Evolutionary conservation across 2,113 vertebrate genomes (phyloP).

Genomic region (Okapia johnstoni): DNA sequence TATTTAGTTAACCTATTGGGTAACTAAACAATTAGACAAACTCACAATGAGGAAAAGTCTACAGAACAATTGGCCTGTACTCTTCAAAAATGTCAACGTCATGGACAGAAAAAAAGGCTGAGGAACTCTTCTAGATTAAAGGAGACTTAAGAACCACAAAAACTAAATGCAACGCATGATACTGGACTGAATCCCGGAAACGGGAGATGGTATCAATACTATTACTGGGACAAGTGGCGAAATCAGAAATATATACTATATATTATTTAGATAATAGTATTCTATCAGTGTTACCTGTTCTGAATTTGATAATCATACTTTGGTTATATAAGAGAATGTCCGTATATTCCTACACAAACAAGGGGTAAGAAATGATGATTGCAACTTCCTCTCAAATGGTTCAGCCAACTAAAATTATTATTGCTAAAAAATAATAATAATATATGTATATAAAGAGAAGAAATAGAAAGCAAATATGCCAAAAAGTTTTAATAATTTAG

Average conservation of each 20-base stretch:
- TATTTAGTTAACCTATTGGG: not conserved
- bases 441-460: not conserved
- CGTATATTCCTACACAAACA: not conserved
- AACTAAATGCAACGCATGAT: not conserved
- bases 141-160: not conserved
- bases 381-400: not conserved
- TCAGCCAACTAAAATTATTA: not conserved
- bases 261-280: not conserved
- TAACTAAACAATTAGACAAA: not conserved
- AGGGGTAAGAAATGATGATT: not conserved
- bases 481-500: not conserved
- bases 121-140: not conserved
- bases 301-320: not conserved
- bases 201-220: not conserved
- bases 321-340: not conserved
- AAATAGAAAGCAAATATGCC: not conserved
- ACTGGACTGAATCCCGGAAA: not conserved
- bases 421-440: not conserved
- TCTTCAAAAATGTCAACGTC: not conserved
- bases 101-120: not conserved
- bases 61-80: not conserved
- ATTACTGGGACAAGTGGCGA: not conserved
- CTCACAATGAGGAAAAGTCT: not conserved
- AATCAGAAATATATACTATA: not conserved
- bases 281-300: not conserved